Base-by-base conservation (phyloP, 1,140 invertebrate genomes). In the Armadillidium nasatum region DNA sequence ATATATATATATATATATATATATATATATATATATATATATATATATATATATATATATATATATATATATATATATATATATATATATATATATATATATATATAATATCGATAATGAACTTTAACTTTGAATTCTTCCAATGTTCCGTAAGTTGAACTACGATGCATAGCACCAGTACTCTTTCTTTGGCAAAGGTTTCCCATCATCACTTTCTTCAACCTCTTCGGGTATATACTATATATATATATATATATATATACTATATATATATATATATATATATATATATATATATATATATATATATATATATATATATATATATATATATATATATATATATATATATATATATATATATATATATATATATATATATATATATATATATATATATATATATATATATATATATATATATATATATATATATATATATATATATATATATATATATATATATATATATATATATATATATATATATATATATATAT, bases 401-500 rank as follows among this genome's bases (percentile, higher is more conserved):
- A 46, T 22, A 72, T 50, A 72, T 54, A 72, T 46, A 46, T 54
- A 72, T 45, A 50, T 23, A 72, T 45, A 46, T 45, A 72, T 23
- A 50, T 72, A 72, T 72, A 46, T 46, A 72, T 54, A 50, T 72
- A 72, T 72, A 46, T 54, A 72, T 72, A 50, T 54, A 72, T 72
- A 46, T 54, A 72, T 72, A 50, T 54, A 72, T 72, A 46, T 72
- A 72, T 72, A 22, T 72, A 72, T 54, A 44, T 54, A 72, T 54
- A 50, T 72, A 72, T 72, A 44, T 21, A 50, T 54, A 21, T 72
- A 50, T 50, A 44, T 72, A 46, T 72, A 50, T 72, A 72, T 72
- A 54, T 72, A 72, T 72, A 21, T 72, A 50, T 72, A 72, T 72
- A 72, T 72, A 50, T 72, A 54, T 72, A 72, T 73, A 73, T 73